Base-by-base conservation (phyloP, 2,797 vertebrate genomes). In the Gallinago solitaria region DNA sequence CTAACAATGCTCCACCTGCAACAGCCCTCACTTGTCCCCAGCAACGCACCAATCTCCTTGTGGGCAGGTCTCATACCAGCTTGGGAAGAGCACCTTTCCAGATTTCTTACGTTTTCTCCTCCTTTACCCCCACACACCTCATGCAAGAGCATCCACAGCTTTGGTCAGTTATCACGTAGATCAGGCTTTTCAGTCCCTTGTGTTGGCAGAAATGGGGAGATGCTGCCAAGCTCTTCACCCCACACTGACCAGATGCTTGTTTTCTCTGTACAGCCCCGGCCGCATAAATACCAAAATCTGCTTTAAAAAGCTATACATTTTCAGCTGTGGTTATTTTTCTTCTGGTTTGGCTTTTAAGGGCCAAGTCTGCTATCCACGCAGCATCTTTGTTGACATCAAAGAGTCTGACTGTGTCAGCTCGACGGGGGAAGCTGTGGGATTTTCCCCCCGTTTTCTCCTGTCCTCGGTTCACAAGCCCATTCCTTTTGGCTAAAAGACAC, bases 341-440 rank as follows among this genome's bases (percentile, higher is more conserved):
- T 94, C 83, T 69, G 17, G 83, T 97, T 96, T 93, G 86, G 75
- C 68, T 95, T 94, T 64, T 73, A 73, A 75, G 16, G 51, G 11
- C 35, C 63, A 83, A 79, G 41, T 54, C 16, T 82, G 48, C 65
- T 48, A 30, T 8, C 78, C 50, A 64, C 47, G 23, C 0, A 0
- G 39, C 39, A 51, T 47, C 39, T 63, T 54, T 41, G 45, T 37
- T 78, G 51, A 63, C n/a, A 83, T 51, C 21, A 35, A 71, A 57
- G 59, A 53, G 13, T 28, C 1, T 30, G 20, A 63, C 56, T 30
- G 32, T 16, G 39, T 56, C 37, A 83, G 57, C 65, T 23, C 35
- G 30, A 21, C 57, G 25, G 3, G 28, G 8, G 25, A 75, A 85
- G 59, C 39, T 77, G 39, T 37, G 81, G 63, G 86, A 91, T 53